phyloP scores from a whole-genome alignment of 2,113 vertebrate genomes.

The Eulemur rufifrons region DNA sequence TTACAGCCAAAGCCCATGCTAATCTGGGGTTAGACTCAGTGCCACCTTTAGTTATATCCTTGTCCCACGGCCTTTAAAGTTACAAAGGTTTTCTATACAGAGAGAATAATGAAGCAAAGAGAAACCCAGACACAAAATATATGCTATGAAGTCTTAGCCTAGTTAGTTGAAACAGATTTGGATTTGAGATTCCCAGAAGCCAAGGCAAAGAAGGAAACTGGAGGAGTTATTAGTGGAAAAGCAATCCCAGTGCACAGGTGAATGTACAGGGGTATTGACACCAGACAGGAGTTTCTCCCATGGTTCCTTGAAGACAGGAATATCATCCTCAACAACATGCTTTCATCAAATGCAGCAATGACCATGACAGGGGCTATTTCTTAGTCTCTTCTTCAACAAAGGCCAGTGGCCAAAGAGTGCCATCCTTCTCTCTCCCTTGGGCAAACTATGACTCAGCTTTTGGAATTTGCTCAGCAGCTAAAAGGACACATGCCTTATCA shows the following conservation, averaged over 20 bases:
- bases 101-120: background rate
- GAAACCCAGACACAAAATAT: background rate
- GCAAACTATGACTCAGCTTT: background rate
- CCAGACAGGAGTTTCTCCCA: background rate
- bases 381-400: background rate
- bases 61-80: background rate
- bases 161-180: background rate
- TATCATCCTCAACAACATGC: background rate
- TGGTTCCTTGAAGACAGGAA: background rate
- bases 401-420: background rate
- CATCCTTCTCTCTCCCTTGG: background rate
- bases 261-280: background rate
- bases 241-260: background rate
- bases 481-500: background rate
- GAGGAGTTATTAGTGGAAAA: background rate
- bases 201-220: background rate
- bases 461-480: background rate
- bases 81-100: background rate
- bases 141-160: background rate
- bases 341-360: background rate
- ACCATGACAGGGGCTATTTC: background rate
- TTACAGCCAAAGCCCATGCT: background rate
- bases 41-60: background rate
- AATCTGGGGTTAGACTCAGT: background rate
- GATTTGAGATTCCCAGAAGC: background rate